phyloP scores from a whole-genome alignment of 2,888 invertebrate genomes.

The Brachypterus glaber region DNA sequence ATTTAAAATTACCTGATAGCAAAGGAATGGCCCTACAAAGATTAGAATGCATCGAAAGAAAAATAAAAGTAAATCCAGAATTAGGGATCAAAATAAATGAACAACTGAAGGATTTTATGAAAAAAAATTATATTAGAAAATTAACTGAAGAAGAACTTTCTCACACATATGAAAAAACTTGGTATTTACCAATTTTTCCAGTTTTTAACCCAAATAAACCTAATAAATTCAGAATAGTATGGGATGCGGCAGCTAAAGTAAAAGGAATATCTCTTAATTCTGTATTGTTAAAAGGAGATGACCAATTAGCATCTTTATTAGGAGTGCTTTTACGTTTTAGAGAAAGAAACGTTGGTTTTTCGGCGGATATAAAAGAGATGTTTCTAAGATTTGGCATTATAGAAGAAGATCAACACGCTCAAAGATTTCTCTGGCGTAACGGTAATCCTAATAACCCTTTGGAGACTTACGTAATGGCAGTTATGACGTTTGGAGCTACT shows the following conservation, averaged over 20 bases:
- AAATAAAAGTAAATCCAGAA: conserved; percentile 11
- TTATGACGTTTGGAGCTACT: conserved; percentile 19
- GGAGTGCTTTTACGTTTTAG: conserved; percentile 34
- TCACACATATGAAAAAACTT: conserved; percentile 14
- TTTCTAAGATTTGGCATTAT: conserved; percentile 15
- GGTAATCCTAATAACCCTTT: conserved; percentile 8
- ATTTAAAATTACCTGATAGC: conserved; percentile 20
- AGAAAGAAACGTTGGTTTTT: conserved; percentile 28
- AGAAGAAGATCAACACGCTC: conserved; percentile 22
- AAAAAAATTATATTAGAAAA: conserved; percentile 18
- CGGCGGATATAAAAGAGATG: conserved; percentile 24
- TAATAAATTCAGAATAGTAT: conserved; percentile 26
- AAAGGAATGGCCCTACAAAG: no score
- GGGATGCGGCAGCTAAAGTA: conserved; percentile 29
- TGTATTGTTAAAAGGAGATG: conserved; percentile 28
- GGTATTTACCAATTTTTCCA: conserved; percentile 28
- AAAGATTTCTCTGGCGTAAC: conserved; percentile 28
- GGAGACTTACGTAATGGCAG: conserved; percentile 14
- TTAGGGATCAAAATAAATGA: conserved; percentile 14
- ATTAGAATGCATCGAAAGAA: conserved; percentile 20
- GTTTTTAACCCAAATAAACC: conserved; percentile 27
- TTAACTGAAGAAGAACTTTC: conserved; percentile 18
- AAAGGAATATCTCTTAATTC: conserved; percentile 26
- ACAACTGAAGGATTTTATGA: conserved; percentile 17
- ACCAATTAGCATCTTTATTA: no score